Evolutionary conservation across 1,140 invertebrate genomes (phyloP), one percentile per base, ranked within the genome.

Genomic region (Drosophila simulans): DNA sequence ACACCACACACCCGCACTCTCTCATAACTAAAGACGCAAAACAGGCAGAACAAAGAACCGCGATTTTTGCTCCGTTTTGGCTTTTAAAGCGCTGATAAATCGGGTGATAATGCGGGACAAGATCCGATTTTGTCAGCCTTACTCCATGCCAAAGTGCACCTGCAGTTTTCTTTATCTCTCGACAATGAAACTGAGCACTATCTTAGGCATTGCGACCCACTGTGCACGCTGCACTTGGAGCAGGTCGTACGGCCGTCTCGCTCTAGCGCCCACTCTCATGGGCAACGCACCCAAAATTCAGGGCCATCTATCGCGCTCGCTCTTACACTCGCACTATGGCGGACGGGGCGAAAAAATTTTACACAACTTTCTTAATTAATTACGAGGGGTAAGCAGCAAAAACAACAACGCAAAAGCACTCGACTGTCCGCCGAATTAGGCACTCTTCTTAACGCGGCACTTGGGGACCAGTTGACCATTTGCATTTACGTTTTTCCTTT

Each of bases 311-410:
- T 89, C 57, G 59, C 69, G n/a, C 82, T 81, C 72, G 62, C 66
- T 75, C 78, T 69, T 70, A 25, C 53, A 42, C 53, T 64, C 58
- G 65, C 63, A 62, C 71, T 66, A 89, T 88, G 83, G 83, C 81
- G 83, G 84, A 80, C 64, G 20, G 59, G 37, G 57, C 56, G 66
- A 82, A 89, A 31, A 84, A 88, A 83, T 83, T 86, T 86, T 88
- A 88, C 84, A 86, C 83, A 86, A 86, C 80, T 86, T 88, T 83
- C 83, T 89, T 89, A 88, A 88, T 88, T 88, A 80, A 88, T 70
- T 57, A 43, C 20, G 37, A 53, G 13, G 37, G 59, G 55, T 4
- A 4, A 11, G 8, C n/a, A 43, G 63, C 52, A 39, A 10, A 75
- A 80, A 66, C 68, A 88, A 78, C 69, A 81, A 51, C 69, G 65